Conservation (phyloP, 1,140 invertebrate species). For the Grapholita molesta region DNA sequence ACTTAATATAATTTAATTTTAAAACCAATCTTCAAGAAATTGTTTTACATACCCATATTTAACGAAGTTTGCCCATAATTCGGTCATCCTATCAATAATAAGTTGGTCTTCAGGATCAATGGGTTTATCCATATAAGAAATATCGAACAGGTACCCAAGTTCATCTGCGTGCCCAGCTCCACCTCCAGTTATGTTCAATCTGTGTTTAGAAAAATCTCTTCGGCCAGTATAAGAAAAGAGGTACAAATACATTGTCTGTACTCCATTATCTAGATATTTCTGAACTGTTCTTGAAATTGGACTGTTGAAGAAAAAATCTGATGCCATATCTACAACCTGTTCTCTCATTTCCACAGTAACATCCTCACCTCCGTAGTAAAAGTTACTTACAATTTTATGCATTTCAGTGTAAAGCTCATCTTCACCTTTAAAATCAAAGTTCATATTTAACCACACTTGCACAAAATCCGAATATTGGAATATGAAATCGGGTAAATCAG, state of each 20-base stretch:
- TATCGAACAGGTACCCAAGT: conserved; percentile 37
- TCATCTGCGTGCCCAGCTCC: conserved; percentile 38
- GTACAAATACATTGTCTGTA: conserved; percentile 34
- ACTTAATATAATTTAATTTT: neutral
- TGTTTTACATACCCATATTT: conserved; percentile 39
- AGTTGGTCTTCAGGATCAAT: conserved; percentile 30
- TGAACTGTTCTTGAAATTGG: conserved; percentile 36
- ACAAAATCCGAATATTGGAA: neutral
- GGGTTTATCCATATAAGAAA: conserved; percentile 9
- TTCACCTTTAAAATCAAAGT: neutral
- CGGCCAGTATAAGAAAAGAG: conserved; percentile 40
- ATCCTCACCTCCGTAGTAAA: conserved; percentile 31
- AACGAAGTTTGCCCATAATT: conserved; percentile 48
- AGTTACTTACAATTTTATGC: conserved; percentile 22
- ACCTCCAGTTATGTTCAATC: conserved; percentile 21
- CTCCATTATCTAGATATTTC: conserved; percentile 34
- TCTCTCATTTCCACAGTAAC: conserved; percentile 22
- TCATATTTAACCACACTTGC: neutral
- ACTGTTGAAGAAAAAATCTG: conserved; percentile 38
- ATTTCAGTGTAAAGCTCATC: neutral
- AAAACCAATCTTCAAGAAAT: neutral
- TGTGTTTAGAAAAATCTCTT: conserved; percentile 25
- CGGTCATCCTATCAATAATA: conserved; percentile 42
- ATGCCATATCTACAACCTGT: conserved; percentile 32
- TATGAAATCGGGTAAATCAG: neutral